Percentiles rank a stretch among this genome's conserved stretches.
phyloP scores from a whole-genome alignment of 2,113 vertebrate genomes.

The Orcinus orca region DNA sequence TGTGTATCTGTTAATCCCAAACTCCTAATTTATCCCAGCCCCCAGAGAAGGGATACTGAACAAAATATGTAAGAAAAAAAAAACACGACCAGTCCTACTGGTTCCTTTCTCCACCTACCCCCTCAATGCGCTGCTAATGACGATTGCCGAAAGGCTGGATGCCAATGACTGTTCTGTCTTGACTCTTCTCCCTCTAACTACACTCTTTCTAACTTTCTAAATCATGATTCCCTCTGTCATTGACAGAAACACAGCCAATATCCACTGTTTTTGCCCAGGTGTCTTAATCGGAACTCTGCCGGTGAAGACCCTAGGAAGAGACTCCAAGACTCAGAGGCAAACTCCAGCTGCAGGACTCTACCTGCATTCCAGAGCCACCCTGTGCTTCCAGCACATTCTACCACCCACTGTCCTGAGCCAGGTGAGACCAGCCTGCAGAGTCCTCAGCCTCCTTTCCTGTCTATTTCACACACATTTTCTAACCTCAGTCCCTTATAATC shows the following conservation, averaged over 20 bases:
- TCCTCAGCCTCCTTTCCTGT: neutral
- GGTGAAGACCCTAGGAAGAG: neutral
- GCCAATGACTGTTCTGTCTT: neutral
- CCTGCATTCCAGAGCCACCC: neutral
- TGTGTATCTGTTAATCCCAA: neutral
- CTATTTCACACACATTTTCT: neutral
- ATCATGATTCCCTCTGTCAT: neutral
- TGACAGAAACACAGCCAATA: neutral
- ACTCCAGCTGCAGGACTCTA: neutral
- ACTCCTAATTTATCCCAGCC: neutral
- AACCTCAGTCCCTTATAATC: neutral
- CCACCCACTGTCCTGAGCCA: neutral
- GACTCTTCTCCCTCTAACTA: neutral
- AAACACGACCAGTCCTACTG: fast-evolving
- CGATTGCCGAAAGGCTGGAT: neutral
- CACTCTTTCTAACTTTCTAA: neutral
- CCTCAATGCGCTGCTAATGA: neutral
- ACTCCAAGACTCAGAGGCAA: neutral
- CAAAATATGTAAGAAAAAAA: neutral
- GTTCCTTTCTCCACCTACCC: neutral
- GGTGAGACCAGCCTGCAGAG: neutral
- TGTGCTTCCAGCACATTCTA: neutral
- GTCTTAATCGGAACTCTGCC: neutral
- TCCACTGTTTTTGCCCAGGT: neutral
- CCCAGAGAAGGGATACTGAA: neutral